Percentiles rank a stretch among this genome's conserved stretches.
phyloP scores from a whole-genome alignment of 2,888 invertebrate species.

The Pandemis cinnamomeana region DNA sequence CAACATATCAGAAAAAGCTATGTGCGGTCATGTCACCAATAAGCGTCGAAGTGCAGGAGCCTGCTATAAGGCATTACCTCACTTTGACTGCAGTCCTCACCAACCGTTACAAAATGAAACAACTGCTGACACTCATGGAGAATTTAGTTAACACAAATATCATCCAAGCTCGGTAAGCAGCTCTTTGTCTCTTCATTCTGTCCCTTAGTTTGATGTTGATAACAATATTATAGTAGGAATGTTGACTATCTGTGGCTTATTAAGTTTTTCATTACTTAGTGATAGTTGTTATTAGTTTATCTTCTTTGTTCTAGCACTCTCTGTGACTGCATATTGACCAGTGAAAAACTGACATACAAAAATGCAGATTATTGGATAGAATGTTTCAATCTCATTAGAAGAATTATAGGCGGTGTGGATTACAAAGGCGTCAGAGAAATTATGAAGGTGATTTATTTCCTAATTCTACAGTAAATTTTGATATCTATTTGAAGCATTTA shows the following conservation, averaged over 20 bases:
- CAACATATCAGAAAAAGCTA: constrained; percentile 88
- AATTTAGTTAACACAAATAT: constrained; percentile 89
- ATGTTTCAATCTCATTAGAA: constrained; percentile 92
- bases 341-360: constrained; percentile 92
- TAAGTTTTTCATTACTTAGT: no score
- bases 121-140: constrained; percentile 90
- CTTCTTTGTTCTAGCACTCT: constrained; percentile 86
- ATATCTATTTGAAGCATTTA: no score
- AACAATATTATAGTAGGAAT: neutral
- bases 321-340: constrained; percentile 93
- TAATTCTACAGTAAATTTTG: neutral
- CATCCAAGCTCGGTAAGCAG: constrained; percentile 88
- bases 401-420: constrained; percentile 95
- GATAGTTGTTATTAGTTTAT: no score
- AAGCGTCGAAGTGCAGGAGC: constrained; percentile 89
- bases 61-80: constrained; percentile 90
- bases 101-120: constrained; percentile 89
- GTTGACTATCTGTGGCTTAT: neutral
- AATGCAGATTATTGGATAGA: constrained; percentile 96
- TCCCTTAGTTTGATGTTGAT: neutral
- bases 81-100: constrained; percentile 89
- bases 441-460: constrained; percentile 87
- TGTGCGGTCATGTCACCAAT: constrained; percentile 87
- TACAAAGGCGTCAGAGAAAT: constrained; percentile 98
- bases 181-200: neutral